Percentiles rank a stretch among this genome's conserved stretches.
Conservation (phyloP, 2,797 vertebrate genomes). For the Gephyroberyx darwinii region DNA sequence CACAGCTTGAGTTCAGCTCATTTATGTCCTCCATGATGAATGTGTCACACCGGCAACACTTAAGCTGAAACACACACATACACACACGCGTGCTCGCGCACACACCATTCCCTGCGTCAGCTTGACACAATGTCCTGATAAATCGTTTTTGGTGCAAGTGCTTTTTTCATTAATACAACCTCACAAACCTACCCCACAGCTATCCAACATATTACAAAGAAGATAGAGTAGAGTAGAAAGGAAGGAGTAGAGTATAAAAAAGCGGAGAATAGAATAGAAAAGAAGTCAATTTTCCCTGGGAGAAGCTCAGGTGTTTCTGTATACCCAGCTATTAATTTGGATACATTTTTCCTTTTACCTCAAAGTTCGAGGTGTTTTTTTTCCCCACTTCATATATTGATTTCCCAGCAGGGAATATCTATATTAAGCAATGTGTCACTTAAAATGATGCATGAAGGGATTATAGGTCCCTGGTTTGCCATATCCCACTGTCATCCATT, state of each 20-base stretch:
- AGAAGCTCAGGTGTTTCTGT: slow-evolving; percentile 42
- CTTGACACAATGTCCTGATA: slow-evolving; percentile 59
- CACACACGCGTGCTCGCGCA: slow-evolving; percentile 11
- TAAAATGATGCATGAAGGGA: slow-evolving; percentile 71
- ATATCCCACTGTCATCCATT: slow-evolving; percentile 52
- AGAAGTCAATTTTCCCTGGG: background rate
- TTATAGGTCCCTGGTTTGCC: slow-evolving; percentile 58
- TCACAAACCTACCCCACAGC: slow-evolving; percentile 49
- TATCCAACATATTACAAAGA: slow-evolving; percentile 45
- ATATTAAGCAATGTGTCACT: slow-evolving; percentile 70
- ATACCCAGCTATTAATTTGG: slow-evolving; percentile 40
- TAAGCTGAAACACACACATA: slow-evolving; percentile 28
- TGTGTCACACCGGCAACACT: slow-evolving; percentile 63
- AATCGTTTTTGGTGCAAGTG: slow-evolving; percentile 62
- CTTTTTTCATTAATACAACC: slow-evolving; percentile 65
- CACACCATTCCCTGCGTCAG: slow-evolving; percentile 40
- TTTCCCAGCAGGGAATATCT: slow-evolving; percentile 59
- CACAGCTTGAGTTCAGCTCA: slow-evolving; percentile 61
- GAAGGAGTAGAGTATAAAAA: slow-evolving; percentile 22
- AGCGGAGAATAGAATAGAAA: slow-evolving; percentile 15
- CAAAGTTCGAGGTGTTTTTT: slow-evolving; percentile 45
- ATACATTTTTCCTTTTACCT: slow-evolving; percentile 40
- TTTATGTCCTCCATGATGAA: slow-evolving; percentile 68
- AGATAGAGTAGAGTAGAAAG: slow-evolving; percentile 41
- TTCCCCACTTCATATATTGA: slow-evolving; percentile 49